These are phyloP conservation scores for Calyptomena viridis DNA, from an alignment of 2,113 vertebrate genomes.

Conservation along the genomic window DNA sequence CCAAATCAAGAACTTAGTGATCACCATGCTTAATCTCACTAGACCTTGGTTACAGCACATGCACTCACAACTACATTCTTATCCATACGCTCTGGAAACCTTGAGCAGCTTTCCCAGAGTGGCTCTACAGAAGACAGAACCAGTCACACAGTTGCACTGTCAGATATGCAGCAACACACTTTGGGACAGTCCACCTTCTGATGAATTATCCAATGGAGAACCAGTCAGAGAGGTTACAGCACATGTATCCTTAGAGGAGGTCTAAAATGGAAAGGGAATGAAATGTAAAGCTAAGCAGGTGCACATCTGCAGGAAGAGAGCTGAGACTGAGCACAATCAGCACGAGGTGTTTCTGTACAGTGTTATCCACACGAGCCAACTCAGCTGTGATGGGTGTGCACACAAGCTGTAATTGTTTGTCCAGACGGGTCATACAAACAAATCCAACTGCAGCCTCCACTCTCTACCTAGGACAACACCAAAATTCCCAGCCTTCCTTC, in stretches of 20 bases:
- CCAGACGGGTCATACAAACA: not conserved
- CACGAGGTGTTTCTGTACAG: not conserved
- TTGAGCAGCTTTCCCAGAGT: not conserved
- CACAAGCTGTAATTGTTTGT: not conserved
- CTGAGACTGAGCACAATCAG: not conserved
- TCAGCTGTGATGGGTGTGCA: not conserved
- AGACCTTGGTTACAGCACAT: not conserved
- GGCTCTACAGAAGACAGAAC: not conserved
- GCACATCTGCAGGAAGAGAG: not conserved
- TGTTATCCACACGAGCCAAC: not conserved
- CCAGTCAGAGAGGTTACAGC: not conserved
- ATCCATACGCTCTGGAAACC: not conserved
- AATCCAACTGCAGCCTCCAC: not conserved
- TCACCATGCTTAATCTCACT: not conserved
- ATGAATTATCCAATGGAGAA: not conserved
- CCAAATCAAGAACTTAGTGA: not conserved
- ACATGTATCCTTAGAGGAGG: not conserved
- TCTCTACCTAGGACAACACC: not conserved
- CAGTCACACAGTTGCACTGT: not conserved
- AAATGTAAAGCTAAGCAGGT: not conserved
- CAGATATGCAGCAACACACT: not conserved
- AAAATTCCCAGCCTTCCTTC: not conserved
- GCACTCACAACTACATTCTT: not conserved
- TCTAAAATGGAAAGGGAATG: not conserved
- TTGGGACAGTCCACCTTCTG: not conserved